These are phyloP conservation scores for Drosophila azteca DNA, from an alignment of 1,140 invertebrate species.

Conservation along the genomic window DNA sequence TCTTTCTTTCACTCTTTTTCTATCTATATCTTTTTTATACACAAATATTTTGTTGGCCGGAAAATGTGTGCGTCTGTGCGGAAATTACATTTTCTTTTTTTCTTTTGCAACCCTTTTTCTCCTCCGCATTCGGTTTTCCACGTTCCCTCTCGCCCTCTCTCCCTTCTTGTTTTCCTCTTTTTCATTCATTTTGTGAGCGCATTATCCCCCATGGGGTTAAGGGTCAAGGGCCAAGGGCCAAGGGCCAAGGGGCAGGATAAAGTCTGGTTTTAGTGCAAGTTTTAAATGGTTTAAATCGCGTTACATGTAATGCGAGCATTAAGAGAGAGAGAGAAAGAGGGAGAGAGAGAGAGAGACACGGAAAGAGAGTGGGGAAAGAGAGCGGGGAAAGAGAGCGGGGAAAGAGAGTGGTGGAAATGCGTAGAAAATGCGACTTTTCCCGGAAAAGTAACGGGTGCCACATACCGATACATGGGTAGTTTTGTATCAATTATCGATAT, in stretches of 20 bases:
- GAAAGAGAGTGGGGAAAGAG: not conserved
- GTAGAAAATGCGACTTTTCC: too few species aligned
- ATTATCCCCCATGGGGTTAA: constrained; percentile 14
- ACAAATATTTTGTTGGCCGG: constrained; percentile 57
- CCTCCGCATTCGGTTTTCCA: constrained; percentile 1
- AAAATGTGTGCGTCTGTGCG: constrained; percentile 83
- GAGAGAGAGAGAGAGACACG: too few species aligned
- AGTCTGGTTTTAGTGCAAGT: constrained; percentile 35
- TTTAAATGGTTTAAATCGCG: constrained; percentile 75
- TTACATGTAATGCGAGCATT: constrained; percentile 69
- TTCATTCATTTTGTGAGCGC: constrained; percentile 5
- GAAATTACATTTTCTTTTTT: constrained; percentile 77
- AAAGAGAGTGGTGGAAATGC: too few species aligned
- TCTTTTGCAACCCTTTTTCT: constrained; percentile 26
- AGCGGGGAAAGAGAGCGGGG: too few species aligned
- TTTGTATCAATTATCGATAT: too few species aligned
- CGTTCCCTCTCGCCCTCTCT: not conserved
- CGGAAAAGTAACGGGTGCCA: too few species aligned
- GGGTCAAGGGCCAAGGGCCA: constrained; percentile 2
- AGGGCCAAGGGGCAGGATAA: not conserved
- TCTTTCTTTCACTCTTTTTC: constrained; percentile 6
- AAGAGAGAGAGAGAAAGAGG: constrained; percentile 41
- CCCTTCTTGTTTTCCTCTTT: not conserved
- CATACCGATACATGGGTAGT: too few species aligned
- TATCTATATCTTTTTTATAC: constrained; percentile 26